Base-by-base conservation (phyloP, 1,140 invertebrate species). In the Aphis craccivora region DNA sequence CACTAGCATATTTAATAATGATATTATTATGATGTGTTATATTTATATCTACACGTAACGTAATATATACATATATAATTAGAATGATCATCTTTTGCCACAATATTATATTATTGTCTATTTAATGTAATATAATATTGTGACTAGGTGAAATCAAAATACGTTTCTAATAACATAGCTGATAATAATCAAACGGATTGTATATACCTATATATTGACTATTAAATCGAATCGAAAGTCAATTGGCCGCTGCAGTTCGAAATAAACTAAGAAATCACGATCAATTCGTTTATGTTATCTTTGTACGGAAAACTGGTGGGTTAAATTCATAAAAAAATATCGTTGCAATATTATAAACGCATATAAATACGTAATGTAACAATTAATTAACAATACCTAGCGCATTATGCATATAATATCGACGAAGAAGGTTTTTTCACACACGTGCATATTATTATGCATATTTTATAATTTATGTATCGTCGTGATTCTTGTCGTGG, bases 91-190 rank as follows among this genome's bases (percentile, higher is more conserved):
- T 35, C n/a, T 18, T 2, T 14, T 51, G 14, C 55, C n/a, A n/a
- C n/a, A 35, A n/a, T n/a, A n/a, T 18, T 4, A 67, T 67, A n/a
- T 76, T 76, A n/a, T 76, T n/a, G 14, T n/a, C n/a, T 76, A 76
- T 76, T n/a, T n/a, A 76, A 76, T 76, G 18, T n/a, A 76, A 76
- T n/a, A 76, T 76, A 76, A n/a, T n/a, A 76, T 76, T 76, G 30
- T 76, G 30, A 76, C 60, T n/a, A 76, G 60, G n/a, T 76, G 60
- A 76, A 76, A 76, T 76, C 60, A 76, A 76, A 76, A 76, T 76
- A 76, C 11, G 1, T 76, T 76, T 76, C 60, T 76, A 76, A 76
- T 76, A 76, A 76, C 60, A 76, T 14, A n/a, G 60, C 14, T 18
- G 14, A n/a, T 76, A 76, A 14, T n/a, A 76, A 76, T 76, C 30